phyloP scores from a whole-genome alignment of 2,113 vertebrate species.

The Bagarius yarrelli region DNA sequence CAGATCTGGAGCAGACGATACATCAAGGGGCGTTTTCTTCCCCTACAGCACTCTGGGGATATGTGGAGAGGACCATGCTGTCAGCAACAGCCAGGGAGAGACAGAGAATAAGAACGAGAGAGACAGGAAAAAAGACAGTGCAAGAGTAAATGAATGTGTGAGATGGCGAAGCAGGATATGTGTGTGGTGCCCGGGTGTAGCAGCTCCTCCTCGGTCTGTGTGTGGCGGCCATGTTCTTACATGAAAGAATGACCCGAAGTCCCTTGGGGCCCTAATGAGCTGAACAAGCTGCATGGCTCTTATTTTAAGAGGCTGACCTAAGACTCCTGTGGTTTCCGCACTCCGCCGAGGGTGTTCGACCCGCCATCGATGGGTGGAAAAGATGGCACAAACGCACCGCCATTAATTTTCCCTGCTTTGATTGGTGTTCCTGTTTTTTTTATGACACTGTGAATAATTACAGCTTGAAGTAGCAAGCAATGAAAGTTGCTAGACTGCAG shows the following conservation, averaged over 20 bases:
- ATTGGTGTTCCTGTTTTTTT: slow-evolving; percentile 43
- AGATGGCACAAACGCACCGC: slow-evolving; percentile 18
- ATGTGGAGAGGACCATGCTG: slow-evolving; percentile 17
- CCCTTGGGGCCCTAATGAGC: slow-evolving; percentile 23
- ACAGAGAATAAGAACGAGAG: neutral
- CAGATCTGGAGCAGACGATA: slow-evolving; percentile 27
- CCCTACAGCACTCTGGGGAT: slow-evolving; percentile 16
- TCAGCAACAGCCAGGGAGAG: slow-evolving; percentile 12
- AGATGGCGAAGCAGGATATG: slow-evolving; percentile 21
- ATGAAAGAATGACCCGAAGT: slow-evolving; percentile 44
- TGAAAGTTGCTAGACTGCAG: slow-evolving; percentile 40
- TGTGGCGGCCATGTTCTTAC: slow-evolving; percentile 26
- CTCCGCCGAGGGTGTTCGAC: slow-evolving; percentile 10
- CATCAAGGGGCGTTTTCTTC: slow-evolving; percentile 30
- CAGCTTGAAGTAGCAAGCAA: slow-evolving; percentile 51
- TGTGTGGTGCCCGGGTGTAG: slow-evolving; percentile 7
- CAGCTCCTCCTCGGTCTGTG: slow-evolving; percentile 27
- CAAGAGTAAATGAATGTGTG: neutral
- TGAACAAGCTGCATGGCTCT: slow-evolving; percentile 33
- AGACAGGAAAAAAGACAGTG: neutral
- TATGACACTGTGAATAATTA: slow-evolving; percentile 54
- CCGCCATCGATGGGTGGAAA: slow-evolving; percentile 28
- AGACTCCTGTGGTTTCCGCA: slow-evolving; percentile 35
- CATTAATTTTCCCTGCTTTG: slow-evolving; percentile 29
- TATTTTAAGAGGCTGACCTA: slow-evolving; percentile 47